Evolutionary conservation across 2,797 vertebrate species (phyloP).

Genomic region (Lateolabrax maculatus): DNA sequence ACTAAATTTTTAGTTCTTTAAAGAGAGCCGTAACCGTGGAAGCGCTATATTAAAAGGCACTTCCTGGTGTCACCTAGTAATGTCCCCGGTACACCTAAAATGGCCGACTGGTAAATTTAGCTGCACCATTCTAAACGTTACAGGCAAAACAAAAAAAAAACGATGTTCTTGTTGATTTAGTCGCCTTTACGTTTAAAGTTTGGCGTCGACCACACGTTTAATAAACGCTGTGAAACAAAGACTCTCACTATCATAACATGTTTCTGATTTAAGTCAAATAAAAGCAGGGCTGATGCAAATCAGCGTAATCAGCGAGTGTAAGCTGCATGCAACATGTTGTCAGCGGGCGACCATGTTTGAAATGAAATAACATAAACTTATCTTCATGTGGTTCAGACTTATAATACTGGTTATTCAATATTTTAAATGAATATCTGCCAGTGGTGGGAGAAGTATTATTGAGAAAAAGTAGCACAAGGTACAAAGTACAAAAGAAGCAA

Average conservation of each 20-base stretch:
- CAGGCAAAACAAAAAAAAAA: background rate
- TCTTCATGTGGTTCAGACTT: background rate
- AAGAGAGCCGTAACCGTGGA: fast-evolving
- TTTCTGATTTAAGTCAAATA: background rate
- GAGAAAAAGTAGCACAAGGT: background rate
- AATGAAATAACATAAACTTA: fast-evolving
- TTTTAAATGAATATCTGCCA: too few species aligned
- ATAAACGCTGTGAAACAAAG: background rate
- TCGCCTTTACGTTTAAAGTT: background rate
- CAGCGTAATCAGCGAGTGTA: background rate
- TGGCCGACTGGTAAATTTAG: conserved; percentile 63
- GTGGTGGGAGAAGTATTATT: background rate
- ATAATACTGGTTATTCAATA: background rate
- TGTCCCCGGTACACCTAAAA: conserved; percentile 74
- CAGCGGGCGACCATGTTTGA: background rate
- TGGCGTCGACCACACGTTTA: background rate
- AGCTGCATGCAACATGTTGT: background rate
- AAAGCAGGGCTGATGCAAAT: conserved; percentile 3
- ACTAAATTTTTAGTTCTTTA: fast-evolving
- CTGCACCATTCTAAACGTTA: background rate
- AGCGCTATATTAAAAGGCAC: background rate
- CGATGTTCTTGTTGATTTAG: background rate
- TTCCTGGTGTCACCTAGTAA: conserved; percentile 57
- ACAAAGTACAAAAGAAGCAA: background rate
- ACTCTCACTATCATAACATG: background rate